Conservation (phyloP, 2,113 vertebrate genomes). For the Platysteira castanea region DNA sequence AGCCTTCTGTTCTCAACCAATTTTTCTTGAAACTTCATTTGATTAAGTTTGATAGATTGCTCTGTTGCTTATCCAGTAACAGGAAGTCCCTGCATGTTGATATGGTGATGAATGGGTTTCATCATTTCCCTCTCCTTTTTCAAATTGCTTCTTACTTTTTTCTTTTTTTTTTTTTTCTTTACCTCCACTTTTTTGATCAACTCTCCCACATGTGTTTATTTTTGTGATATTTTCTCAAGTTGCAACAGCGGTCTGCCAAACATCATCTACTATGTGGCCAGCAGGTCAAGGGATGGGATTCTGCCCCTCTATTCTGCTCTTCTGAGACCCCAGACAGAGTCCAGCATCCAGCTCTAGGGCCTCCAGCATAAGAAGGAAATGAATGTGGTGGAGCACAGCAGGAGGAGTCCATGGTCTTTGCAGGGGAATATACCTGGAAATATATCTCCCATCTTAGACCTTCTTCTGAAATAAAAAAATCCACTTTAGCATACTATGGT, state of each 20-base stretch:
- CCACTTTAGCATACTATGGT: neutral
- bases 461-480: neutral
- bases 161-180: neutral
- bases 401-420: neutral
- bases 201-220: neutral
- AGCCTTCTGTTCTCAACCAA: neutral
- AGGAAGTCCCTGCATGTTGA: neutral
- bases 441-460: neutral
- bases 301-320: neutral
- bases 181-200: accelerated
- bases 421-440: neutral
- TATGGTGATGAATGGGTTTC: neutral
- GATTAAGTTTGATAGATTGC: neutral
- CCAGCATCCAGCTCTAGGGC: neutral
- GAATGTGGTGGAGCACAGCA: neutral
- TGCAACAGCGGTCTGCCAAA: neutral
- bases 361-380: neutral
- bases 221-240: neutral
- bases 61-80: neutral
- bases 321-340: neutral
- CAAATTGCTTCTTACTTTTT: neutral
- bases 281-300: neutral
- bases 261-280: too few relatives aligned
- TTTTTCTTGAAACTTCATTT: neutral
- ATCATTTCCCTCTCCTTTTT: neutral